Conservation (phyloP, 2,113 vertebrate genomes). For the Fulica atra region DNA sequence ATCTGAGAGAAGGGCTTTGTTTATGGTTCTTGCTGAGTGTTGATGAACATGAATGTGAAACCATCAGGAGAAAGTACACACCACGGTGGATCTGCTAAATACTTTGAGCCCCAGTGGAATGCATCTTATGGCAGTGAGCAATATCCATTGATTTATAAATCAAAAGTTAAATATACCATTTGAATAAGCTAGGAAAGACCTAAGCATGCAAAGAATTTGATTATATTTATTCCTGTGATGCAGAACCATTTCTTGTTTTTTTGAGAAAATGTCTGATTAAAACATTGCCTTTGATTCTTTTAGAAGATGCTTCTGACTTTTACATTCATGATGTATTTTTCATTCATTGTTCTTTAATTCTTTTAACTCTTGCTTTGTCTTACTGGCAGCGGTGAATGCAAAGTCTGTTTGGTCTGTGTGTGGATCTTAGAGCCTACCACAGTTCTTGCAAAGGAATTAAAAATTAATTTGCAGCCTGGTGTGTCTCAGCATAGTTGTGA, state of each 20-base stretch:
- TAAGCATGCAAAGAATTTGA: neutral
- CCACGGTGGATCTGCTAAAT: neutral
- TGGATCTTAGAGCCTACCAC: neutral
- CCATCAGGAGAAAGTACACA: neutral
- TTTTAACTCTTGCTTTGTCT: neutral
- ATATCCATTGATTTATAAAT: constrained; percentile 19
- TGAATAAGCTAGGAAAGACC: neutral
- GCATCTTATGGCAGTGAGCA: neutral
- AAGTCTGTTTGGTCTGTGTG: neutral
- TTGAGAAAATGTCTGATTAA: neutral
- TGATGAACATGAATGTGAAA: constrained; percentile 30
- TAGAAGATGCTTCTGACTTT: neutral
- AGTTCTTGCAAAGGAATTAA: neutral
- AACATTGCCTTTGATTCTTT: neutral
- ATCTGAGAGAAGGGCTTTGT: constrained; percentile 7
- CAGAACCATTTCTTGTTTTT: neutral
- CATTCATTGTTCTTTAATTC: neutral
- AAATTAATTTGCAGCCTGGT: neutral
- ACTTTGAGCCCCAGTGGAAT: constrained; percentile 11
- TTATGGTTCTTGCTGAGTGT: constrained; percentile 42
- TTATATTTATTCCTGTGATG: neutral
- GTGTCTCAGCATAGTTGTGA: neutral
- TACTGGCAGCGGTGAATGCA: neutral
- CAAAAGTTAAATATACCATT: neutral
- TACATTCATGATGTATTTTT: neutral